Evolutionary conservation across 2,797 vertebrate species (phyloP), one percentile per base, ranked within the genome.

Genomic region (Dendrocincla fuliginosa): DNA sequence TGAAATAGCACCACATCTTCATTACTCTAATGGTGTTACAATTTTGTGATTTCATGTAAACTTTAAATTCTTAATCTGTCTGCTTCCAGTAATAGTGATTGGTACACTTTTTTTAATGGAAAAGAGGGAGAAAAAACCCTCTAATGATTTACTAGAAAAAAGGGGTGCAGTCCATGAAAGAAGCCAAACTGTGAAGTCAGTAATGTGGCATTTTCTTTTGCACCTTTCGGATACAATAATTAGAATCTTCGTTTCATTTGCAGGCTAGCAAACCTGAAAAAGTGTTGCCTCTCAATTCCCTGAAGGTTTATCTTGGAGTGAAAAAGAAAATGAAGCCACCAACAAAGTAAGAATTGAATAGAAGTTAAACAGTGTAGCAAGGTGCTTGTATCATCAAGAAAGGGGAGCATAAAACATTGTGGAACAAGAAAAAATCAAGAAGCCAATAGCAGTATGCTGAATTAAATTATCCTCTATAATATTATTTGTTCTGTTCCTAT

Each of bases 301-400:
- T 98, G 90, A 99, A 99, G 96, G 98, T 99, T 97, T 99, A 99
- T 97, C 96, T 99, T 61, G 99, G 99, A 90, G 97, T 99, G 85
- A 99, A 98, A 97, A 99, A 98, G 96, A 99, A 99, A 96, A 96
- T 99, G 95, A 99, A 99, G 95, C 98, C 99, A 88, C 98, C 99
- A 81, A 99, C 98, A 94, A 99, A 98, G 99, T 99, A 98, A 98
- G 95, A 82, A 49, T 42, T 84, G 50, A 83, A 74, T 71, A 81
- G 53, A 70, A 47, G 19, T 81, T 78, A 59, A 89, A 30, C 9
- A 13, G 6, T 84, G 27, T 75, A 60, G 44, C 41, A 55, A 78
- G n/a, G 27, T 93, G 53, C 52, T 92, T 57, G 41, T 81, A n/a
- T 71, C 3, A 1, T 78, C 30, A 53, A 14, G 39, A 75, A 76